Conservation (phyloP, 2,113 vertebrate genomes). For the Halcyon malimbica region DNA sequence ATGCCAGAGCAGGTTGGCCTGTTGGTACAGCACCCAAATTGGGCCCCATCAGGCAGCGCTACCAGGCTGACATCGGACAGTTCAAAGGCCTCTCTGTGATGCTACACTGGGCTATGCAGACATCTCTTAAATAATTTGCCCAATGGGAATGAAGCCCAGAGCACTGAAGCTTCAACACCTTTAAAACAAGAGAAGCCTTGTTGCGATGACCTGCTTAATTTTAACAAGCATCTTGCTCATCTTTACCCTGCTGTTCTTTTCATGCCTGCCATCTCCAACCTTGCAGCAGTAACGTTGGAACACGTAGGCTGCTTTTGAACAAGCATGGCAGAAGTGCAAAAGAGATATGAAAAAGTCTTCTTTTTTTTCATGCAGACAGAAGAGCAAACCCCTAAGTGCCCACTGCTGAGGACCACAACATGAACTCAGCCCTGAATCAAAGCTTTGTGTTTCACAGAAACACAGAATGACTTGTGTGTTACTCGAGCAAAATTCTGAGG, state of each 20-base stretch:
- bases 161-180: background rate
- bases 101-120: background rate
- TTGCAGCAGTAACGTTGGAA: background rate
- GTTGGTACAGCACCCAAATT: background rate
- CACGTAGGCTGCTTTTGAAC: background rate
- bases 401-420: background rate
- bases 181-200: background rate
- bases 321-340: background rate
- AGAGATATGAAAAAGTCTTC: background rate
- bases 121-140: background rate
- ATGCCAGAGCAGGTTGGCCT: background rate
- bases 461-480: background rate
- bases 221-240: background rate
- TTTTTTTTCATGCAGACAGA: background rate
- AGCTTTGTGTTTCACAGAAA: background rate
- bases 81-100: background rate
- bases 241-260: background rate
- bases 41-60: accelerated
- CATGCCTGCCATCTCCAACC: background rate
- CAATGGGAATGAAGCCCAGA: background rate
- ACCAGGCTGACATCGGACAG: background rate
- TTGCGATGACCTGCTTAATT: background rate
- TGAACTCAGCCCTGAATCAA: background rate
- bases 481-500: background rate
- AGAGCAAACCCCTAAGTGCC: background rate